Evolutionary conservation across 2,113 vertebrate genomes (phyloP).

Genomic region (Sclerurus mexicanus): DNA sequence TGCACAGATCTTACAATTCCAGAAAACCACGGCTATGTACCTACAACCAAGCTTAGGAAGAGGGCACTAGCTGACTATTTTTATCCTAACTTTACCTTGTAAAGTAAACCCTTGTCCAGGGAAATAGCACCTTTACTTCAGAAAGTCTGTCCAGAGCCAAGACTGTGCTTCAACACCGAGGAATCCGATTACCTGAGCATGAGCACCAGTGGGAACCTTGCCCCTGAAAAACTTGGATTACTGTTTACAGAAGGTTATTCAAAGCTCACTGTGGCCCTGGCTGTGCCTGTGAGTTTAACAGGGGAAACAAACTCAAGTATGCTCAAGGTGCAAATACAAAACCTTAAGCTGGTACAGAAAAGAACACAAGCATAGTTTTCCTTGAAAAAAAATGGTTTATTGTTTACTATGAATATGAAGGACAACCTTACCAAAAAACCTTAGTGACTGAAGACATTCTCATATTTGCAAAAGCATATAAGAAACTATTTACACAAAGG

Average conservation of each 20-base stretch:
- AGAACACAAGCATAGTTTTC: neutral
- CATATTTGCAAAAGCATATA: constrained; percentile 78
- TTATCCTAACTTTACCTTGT: neutral
- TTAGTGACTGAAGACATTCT: constrained; percentile 70
- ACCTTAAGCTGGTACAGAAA: neutral
- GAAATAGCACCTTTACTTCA: neutral
- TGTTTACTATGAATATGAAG: constrained; percentile 81
- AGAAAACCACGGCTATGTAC: neutral
- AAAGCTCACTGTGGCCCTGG: neutral
- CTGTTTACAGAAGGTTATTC: neutral
- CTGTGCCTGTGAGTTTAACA: neutral
- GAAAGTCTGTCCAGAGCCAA: neutral
- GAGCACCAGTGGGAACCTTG: neutral
- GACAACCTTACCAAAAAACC: constrained; percentile 73
- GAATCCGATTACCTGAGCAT: neutral
- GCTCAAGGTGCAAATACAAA: neutral
- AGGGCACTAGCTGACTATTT: neutral
- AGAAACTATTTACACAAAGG: constrained; percentile 86
- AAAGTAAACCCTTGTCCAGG: neutral
- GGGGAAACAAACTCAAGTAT: neutral
- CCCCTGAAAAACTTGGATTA: neutral
- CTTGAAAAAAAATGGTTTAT: constrained; percentile 85
- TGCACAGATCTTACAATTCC: neutral
- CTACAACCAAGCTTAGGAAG: neutral
- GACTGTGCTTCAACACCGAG: neutral